Percentiles rank a stretch among this genome's conserved stretches.
phyloP scores from a whole-genome alignment of 2,888 invertebrate species.

The Dicyrtoma fusca region DNA sequence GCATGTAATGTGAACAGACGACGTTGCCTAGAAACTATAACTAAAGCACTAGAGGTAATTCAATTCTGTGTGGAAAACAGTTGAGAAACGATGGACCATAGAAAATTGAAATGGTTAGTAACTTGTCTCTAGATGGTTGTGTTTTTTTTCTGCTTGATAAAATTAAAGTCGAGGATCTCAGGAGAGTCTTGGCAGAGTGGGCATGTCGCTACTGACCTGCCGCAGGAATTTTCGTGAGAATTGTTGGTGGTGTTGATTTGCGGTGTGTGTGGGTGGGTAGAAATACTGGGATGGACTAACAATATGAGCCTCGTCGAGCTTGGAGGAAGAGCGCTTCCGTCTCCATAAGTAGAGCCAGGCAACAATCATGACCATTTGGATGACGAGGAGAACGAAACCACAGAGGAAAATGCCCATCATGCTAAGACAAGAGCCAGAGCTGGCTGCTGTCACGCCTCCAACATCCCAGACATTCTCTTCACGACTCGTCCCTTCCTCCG shows the following conservation, averaged over 20 bases:
- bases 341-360: constrained; percentile 90
- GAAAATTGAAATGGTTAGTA: constrained; percentile 10
- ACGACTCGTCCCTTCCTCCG: constrained; percentile 5
- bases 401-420: constrained; percentile 80
- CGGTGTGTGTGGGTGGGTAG: constrained; percentile 34
- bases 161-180: constrained; percentile 6
- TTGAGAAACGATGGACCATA: constrained; percentile 15
- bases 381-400: constrained; percentile 80
- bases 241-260: constrained; percentile 38
- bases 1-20: no score
- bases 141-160: background rate
- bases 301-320: constrained; percentile 43
- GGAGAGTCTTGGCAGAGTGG: constrained; percentile 46
- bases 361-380: constrained; percentile 82
- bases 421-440: constrained; percentile 68
- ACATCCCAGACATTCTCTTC: constrained; percentile 39
- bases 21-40: no score
- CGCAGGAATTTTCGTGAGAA: constrained; percentile 54
- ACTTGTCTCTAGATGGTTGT: no score
- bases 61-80: background rate
- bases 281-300: constrained; percentile 45
- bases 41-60: background rate
- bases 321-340: constrained; percentile 61
- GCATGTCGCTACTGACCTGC: constrained; percentile 50
- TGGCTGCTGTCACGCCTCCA: constrained; percentile 37